Percentiles rank a stretch among this genome's conserved stretches.
Conservation (phyloP, 2,113 vertebrate genomes). For the Planiliza haematocheilus region DNA sequence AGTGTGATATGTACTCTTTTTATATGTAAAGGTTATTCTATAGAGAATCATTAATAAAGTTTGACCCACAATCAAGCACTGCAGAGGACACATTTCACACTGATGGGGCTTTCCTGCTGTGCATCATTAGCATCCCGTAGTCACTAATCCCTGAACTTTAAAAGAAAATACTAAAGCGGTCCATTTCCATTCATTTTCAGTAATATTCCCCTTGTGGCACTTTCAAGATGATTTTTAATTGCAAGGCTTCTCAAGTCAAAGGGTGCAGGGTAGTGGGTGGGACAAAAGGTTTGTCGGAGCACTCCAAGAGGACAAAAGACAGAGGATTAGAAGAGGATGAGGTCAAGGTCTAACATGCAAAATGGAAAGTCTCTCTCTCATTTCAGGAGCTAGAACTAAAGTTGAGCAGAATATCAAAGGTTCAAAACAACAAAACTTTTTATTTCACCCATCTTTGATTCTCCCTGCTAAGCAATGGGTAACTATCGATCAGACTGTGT, state of each 20-base stretch:
- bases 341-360: constrained; percentile 17
- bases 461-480: constrained; percentile 1
- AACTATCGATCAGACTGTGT: constrained; percentile 27
- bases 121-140: constrained; percentile 46
- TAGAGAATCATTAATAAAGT: constrained; percentile 42
- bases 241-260: constrained; percentile 43
- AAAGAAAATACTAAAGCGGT: constrained; percentile 31
- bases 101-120: constrained; percentile 16
- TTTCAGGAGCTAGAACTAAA: constrained; percentile 12
- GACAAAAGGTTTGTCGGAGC: constrained; percentile 48
- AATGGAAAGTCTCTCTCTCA: constrained; percentile 20
- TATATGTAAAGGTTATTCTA: constrained; percentile 24
- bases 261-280: constrained; percentile 16
- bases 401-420: constrained; percentile 23
- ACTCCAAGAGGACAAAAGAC: constrained; percentile 51
- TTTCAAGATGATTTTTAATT: constrained; percentile 56
- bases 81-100: constrained; percentile 55
- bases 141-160: constrained; percentile 59
- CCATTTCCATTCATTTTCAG: constrained; percentile 47
- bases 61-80: constrained; percentile 29
- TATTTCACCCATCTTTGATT: constrained; percentile 32
- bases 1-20: constrained; percentile 10
- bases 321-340: constrained; percentile 31
- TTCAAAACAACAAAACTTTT: constrained; percentile 24
- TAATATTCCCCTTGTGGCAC: constrained; percentile 52